phyloP scores from a whole-genome alignment of 1,140 invertebrate genomes.

The Cephus cinctus region DNA sequence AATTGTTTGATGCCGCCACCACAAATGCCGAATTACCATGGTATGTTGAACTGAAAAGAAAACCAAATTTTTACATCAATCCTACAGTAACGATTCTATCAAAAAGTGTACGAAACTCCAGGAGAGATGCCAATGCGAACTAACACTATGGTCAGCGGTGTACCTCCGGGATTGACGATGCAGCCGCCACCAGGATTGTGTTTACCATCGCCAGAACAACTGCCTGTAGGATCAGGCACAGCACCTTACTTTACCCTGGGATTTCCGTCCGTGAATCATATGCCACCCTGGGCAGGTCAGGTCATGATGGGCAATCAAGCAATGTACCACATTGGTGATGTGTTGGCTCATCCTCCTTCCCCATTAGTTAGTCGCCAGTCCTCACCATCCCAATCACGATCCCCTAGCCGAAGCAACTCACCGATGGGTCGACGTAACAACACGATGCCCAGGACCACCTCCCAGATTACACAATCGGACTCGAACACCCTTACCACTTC shows the following conservation, averaged over 20 bases:
- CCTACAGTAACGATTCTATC: constrained; percentile 7
- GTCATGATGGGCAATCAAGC: constrained; percentile 50
- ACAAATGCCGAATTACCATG: constrained; percentile 48
- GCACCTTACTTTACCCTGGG: constrained; percentile 48
- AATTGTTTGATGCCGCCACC: constrained; percentile 47
- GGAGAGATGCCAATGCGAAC: constrained; percentile 45
- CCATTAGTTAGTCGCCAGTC: constrained; percentile 55
- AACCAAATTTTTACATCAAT: constrained; percentile 8
- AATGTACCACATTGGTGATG: constrained; percentile 47
- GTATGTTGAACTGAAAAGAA: constrained; percentile 26
- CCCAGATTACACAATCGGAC: constrained; percentile 33
- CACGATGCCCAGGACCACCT: constrained; percentile 32
- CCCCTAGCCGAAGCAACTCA: constrained; percentile 51
- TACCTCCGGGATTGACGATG: constrained; percentile 46
- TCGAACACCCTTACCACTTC: constrained; percentile 38
- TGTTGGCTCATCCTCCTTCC: constrained; percentile 48
- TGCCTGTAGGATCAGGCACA: constrained; percentile 38
- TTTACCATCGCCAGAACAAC: constrained; percentile 47
- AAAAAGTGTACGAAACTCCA: constrained; percentile 11
- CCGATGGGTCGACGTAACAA: constrained; percentile 37
- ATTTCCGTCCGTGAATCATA: constrained; percentile 49
- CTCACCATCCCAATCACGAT: constrained; percentile 53
- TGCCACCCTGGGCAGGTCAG: constrained; percentile 48
- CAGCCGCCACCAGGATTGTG: constrained; percentile 45
- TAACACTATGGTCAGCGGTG: constrained; percentile 41